Evolutionary conservation across 2,888 invertebrate genomes (phyloP).

Genomic region (Cecidostiba fungosa): DNA sequence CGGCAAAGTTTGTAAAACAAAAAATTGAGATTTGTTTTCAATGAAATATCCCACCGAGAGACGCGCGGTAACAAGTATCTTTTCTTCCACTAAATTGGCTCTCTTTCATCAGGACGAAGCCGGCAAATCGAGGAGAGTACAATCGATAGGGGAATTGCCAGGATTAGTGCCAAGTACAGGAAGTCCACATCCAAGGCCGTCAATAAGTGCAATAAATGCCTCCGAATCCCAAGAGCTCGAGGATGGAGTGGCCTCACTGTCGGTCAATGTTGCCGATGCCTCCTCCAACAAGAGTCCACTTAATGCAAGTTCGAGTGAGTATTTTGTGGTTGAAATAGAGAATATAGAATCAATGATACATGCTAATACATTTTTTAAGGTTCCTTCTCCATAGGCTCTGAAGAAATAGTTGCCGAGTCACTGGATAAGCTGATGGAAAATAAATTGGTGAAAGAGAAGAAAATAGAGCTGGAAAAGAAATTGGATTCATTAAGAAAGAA

Average conservation of each 20-base stretch:
- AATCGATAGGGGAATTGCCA: constrained; percentile 71
- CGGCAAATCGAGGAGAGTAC: constrained; percentile 70
- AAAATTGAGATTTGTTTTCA: constrained; percentile 37
- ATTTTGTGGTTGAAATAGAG: constrained; percentile 5
- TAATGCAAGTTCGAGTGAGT: constrained; percentile 72
- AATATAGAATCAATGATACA: neutral
- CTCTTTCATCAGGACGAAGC: constrained; percentile 52
- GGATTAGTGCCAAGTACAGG: constrained; percentile 68
- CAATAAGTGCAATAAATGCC: constrained; percentile 71
- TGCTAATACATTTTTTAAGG: constrained; percentile 30
- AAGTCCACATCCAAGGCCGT: constrained; percentile 75
- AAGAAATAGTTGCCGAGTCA: constrained; percentile 87
- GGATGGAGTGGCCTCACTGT: constrained; percentile 70
- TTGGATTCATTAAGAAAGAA: constrained; percentile 91
- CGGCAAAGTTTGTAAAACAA: neutral
- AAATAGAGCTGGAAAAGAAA: constrained; percentile 92
- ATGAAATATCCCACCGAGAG: constrained; percentile 46
- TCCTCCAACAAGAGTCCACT: constrained; percentile 74
- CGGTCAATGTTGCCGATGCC: constrained; percentile 69
- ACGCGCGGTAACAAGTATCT: neutral
- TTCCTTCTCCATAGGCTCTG: constrained; percentile 69
- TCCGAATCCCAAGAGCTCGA: constrained; percentile 75
- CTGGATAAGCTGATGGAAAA: constrained; percentile 90
- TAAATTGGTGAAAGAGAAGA: constrained; percentile 92
- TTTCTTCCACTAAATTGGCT: neutral